Conservation (phyloP, 2,113 vertebrate species). For the Carassius gibelio region DNA sequence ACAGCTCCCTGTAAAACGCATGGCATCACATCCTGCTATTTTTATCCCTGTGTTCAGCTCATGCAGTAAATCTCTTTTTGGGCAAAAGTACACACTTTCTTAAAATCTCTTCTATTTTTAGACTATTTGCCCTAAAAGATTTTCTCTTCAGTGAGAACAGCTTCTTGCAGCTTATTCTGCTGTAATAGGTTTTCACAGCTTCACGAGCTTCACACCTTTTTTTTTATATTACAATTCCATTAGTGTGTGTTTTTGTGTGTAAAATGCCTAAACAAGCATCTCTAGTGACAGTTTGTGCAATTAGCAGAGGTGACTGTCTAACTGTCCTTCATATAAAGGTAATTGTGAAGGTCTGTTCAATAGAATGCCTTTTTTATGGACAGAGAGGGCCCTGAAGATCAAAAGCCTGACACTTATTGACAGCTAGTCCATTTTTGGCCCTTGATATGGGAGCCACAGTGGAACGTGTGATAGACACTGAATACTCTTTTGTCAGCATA, state of each 20-base stretch:
- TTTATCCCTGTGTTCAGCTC: constrained; percentile 40
- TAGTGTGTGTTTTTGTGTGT: not conserved
- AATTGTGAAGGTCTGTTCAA: constrained; percentile 37
- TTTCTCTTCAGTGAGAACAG: not conserved
- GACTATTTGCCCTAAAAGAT: not conserved
- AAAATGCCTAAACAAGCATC: not conserved
- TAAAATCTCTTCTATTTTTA: constrained; percentile 9
- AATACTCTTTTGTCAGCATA: constrained; percentile 30
- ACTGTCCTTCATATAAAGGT: constrained; percentile 49
- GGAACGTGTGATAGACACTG: constrained; percentile 13
- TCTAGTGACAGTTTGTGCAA: constrained; percentile 19
- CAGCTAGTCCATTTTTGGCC: constrained; percentile 35
- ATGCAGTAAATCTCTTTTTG: constrained; percentile 41
- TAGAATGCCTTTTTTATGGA: constrained; percentile 40
- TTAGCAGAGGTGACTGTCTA: constrained; percentile 19
- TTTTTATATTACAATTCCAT: not conserved
- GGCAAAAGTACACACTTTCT: not conserved
- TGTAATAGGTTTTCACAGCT: constrained; percentile 30
- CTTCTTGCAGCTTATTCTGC: not conserved
- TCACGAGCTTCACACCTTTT: not conserved
- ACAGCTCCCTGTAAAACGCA: constrained; percentile 36
- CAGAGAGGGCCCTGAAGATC: constrained; percentile 33
- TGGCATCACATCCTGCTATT: constrained; percentile 44
- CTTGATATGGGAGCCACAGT: constrained; percentile 11
- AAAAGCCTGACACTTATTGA: constrained; percentile 42